A percentile compares a stretch with the other conserved stretches of the same genome.
phyloP scores from a whole-genome alignment of 1,140 invertebrate genomes.

The Aphelenchoides avenae region DNA sequence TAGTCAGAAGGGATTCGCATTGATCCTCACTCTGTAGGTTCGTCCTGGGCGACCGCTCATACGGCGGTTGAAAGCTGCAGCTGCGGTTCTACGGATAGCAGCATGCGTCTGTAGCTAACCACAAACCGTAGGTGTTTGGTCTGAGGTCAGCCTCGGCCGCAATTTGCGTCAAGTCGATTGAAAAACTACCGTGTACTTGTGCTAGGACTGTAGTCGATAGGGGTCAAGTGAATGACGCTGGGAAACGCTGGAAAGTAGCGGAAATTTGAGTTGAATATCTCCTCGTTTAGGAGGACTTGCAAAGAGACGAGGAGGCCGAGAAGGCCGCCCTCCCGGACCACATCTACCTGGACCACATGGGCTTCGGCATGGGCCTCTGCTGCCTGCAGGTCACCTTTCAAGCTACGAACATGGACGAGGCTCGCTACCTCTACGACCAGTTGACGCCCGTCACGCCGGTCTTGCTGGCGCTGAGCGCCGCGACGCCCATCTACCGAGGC shows the following conservation, averaged over 20 bases:
- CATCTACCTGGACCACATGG: conserved; percentile 97
- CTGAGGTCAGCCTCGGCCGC: no score
- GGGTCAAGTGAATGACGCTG: no score
- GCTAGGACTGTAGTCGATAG: no score
- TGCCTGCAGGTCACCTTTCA: conserved; percentile 81
- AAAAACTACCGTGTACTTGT: no score
- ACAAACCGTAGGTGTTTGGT: no score
- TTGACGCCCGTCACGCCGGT: conserved; percentile 93
- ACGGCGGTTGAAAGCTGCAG: conserved; percentile 6
- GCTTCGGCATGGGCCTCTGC: conserved; percentile 90
- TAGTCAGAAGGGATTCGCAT: no score
- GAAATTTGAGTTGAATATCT: conserved; percentile 1
- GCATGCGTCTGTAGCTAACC: no score
- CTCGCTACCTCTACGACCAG: conserved; percentile 91
- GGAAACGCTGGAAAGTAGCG: no score
- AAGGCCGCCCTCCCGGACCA: conserved; percentile 66
- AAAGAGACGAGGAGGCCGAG: conserved; percentile 61
- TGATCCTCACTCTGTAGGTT: no score
- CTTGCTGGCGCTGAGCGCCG: conserved; percentile 90
- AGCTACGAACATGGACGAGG: conserved; percentile 93
- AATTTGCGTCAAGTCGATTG: no score
- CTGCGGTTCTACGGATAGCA: conserved; percentile 6
- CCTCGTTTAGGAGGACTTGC: conserved; percentile 67
- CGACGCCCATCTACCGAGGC: conserved; percentile 87
- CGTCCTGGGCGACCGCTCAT: no score